Conservation (phyloP, 2,797 vertebrate genomes). For the Calcarius lapponicus region DNA sequence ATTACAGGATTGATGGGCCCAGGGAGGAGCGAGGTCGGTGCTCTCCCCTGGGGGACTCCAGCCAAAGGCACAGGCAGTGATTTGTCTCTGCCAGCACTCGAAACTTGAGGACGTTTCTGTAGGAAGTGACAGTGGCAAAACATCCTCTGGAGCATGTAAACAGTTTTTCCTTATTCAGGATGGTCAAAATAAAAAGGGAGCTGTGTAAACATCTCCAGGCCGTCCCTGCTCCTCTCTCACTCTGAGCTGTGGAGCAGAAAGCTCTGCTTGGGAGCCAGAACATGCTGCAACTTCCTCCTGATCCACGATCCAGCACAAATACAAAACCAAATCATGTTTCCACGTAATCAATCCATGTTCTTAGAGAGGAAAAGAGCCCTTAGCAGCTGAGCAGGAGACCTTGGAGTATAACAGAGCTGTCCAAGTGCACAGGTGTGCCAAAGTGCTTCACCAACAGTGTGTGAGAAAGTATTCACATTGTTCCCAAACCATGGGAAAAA, state of each 20-base stretch:
- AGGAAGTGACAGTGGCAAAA: constrained; percentile 66
- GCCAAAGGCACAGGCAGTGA: neutral
- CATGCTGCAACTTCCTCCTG: constrained; percentile 66
- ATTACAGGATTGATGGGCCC: neutral
- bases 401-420: constrained; percentile 58
- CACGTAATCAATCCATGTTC: constrained; percentile 74
- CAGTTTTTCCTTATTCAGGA: constrained; percentile 38
- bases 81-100: constrained; percentile 28
- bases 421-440: constrained; percentile 66
- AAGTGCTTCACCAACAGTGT: constrained; percentile 66
- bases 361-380: constrained; percentile 71
- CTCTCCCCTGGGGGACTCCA: neutral
- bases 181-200: constrained; percentile 50
- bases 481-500: constrained; percentile 56
- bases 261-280: constrained; percentile 20
- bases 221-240: constrained; percentile 38
- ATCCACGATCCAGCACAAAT: constrained; percentile 75
- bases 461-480: constrained; percentile 52
- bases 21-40: neutral
- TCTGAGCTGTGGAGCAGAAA: constrained; percentile 32
- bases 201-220: constrained; percentile 61
- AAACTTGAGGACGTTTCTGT: constrained; percentile 34
- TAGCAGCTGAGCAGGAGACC: constrained; percentile 65
- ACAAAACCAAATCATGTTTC: constrained; percentile 72
- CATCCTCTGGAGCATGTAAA: constrained; percentile 65